Conservation (phyloP, 1,140 invertebrate genomes). For the Diploscapter pachys region DNA sequence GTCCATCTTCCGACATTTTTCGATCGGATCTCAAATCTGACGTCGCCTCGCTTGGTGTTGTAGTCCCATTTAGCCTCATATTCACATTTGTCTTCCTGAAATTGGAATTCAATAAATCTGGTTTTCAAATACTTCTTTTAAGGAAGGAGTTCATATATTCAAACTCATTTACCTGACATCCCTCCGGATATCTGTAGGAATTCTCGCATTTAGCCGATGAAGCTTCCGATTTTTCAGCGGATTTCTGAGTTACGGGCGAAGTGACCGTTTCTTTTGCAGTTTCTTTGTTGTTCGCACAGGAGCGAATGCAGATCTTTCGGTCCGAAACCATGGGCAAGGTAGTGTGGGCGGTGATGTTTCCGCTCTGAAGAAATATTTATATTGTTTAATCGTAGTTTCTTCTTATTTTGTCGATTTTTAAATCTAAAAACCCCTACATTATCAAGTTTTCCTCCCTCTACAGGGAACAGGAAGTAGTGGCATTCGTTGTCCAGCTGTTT, state of each 20-base stretch:
- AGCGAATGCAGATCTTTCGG: slow-evolving; percentile 75
- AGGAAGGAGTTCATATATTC: slow-evolving; percentile 41
- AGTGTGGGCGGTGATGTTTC: slow-evolving; percentile 79
- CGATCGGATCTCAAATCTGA: slow-evolving; percentile 52
- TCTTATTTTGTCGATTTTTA: no score
- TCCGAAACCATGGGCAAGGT: slow-evolving; percentile 73
- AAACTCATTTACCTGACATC: slow-evolving; percentile 46
- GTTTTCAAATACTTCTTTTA: no score
- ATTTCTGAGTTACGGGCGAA: slow-evolving; percentile 22
- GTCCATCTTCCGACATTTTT: slow-evolving; percentile 57
- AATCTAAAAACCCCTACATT: background rate
- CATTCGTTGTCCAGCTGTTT: slow-evolving; percentile 52
- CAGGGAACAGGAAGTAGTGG: slow-evolving; percentile 57
- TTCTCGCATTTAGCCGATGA: slow-evolving; percentile 36
- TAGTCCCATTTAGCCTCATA: slow-evolving; percentile 53
- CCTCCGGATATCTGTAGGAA: slow-evolving; percentile 51
- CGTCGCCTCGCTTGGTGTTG: slow-evolving; percentile 30
- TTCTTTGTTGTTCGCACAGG: slow-evolving; percentile 51
- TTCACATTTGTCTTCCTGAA: slow-evolving; percentile 45
- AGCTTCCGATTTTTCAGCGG: no score
- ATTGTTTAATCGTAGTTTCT: background rate
- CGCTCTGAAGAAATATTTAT: slow-evolving; percentile 63
- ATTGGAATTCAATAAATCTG: no score
- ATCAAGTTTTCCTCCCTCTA: slow-evolving; percentile 55
- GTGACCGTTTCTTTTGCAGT: background rate